A percentile compares a stretch with the other conserved stretches of the same genome.
These are phyloP conservation scores for Limnodromus scolopaceus DNA, from an alignment of 2,797 vertebrate species.

Conservation along the genomic window DNA sequence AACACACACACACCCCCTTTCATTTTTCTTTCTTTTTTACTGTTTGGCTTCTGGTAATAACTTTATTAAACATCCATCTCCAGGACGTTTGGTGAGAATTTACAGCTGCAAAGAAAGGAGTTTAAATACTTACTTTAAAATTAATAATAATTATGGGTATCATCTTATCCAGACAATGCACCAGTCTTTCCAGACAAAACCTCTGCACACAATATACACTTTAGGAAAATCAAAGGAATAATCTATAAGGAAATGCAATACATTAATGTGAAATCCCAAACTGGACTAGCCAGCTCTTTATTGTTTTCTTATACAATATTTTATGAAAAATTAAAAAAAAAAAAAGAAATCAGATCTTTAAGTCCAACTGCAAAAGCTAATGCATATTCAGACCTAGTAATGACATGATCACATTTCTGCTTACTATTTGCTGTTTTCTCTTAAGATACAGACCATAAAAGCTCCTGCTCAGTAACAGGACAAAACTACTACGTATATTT, in stretches of 20 bases:
- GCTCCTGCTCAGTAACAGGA: conserved; percentile 21
- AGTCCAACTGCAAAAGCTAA: background rate
- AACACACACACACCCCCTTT: background rate
- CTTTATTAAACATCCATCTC: background rate
- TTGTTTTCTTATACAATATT: conserved; percentile 20
- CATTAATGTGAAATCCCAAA: background rate
- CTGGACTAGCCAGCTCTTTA: conserved; percentile 40
- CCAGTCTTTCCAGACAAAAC: background rate
- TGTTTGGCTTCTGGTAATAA: background rate
- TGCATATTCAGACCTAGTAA: background rate
- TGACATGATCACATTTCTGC: background rate
- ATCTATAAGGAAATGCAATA: background rate
- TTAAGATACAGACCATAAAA: conserved; percentile 6
- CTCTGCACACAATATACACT: background rate
- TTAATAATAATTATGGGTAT: background rate
- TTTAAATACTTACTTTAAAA: background rate
- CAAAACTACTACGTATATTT: background rate
- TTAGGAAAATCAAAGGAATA: background rate
- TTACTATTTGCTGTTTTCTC: conserved; percentile 20
- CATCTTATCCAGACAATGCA: background rate
- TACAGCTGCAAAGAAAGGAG: background rate
- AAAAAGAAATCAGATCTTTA: background rate
- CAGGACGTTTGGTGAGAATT: background rate
- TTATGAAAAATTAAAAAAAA: conserved; percentile 9
- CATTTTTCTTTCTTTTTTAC: background rate